Base-by-base conservation (phyloP, 2,797 vertebrate species). In the Prunella strophiata region DNA sequence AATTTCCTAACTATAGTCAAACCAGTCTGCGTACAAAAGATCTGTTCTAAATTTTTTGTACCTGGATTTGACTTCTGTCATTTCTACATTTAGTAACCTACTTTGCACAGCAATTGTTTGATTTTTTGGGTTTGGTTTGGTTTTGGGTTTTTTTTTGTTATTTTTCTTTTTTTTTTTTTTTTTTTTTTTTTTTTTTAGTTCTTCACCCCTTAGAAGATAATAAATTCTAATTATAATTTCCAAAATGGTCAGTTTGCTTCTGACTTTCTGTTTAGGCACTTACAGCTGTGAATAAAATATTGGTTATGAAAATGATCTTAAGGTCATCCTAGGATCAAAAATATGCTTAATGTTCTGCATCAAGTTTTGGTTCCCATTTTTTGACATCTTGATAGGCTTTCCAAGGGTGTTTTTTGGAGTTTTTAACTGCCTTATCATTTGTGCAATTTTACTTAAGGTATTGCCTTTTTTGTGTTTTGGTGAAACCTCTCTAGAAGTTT, bases 401-500 rank as follows among this genome's bases (percentile, higher is more conserved):
- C 19, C 1, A 9, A 5, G 4, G 1, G 1, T 50, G 21, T 16
- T 23, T 65, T n/a, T 10, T 5, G 4, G 5, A 0, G 21, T 30
- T 71, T 51, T 78, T 58, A 59, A 61, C 20, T 38, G 5, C 0
- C 9, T 4, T 66, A 10, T 27, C 51, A 36, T 21, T 81, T 63
- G 27, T 29, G 16, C 1, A 50, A 30, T 52, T 74, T 50, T 61
- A 40, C 7, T 45, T n/a, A 62, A 47, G 5, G 3, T 38, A 11
- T 52, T 74, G 3, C 5, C 0, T 30, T 87, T 29, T 36, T 34
- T 54, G 29, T 11, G 4, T 38, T 88, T 61, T 61, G 4, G 42
- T 50, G n/a, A 22, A 62, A 30, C 22, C 47, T 51, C 21, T 32
- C 5, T 26, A n/a, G 17, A 70, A 47, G 2, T 55, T 63, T 40